These are phyloP conservation scores for Megaustenia siamemsis DNA, from an alignment of 2,888 invertebrate genomes.

Conservation along the genomic window DNA sequence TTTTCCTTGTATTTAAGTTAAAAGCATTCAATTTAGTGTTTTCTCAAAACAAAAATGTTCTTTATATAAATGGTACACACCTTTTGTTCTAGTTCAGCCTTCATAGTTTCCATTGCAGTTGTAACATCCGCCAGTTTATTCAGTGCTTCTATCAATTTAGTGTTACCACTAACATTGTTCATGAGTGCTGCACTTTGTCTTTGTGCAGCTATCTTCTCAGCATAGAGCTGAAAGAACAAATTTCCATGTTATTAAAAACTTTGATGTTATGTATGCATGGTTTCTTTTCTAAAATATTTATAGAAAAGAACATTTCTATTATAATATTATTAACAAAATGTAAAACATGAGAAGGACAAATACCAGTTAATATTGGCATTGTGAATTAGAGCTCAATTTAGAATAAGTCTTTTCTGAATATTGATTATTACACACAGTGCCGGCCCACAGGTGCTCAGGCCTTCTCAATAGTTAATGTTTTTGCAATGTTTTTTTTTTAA, in stretches of 20 bases:
- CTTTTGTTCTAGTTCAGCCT: slow-evolving; percentile 62
- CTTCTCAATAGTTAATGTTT: no score
- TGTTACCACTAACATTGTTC: slow-evolving; percentile 65
- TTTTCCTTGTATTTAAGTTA: no score
- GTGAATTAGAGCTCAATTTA: no score
- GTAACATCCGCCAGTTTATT: slow-evolving; percentile 69
- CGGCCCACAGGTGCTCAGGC: no score
- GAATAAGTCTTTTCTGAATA: no score
- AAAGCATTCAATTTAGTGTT: no score
- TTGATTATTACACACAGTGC: no score
- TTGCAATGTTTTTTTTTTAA: no score
- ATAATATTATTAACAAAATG: background rate
- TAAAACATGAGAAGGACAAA: background rate
- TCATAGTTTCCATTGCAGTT: slow-evolving; percentile 63
- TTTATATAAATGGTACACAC: slow-evolving; percentile 58
- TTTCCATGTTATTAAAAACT: background rate
- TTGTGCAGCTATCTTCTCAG: slow-evolving; percentile 69
- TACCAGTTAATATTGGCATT: no score
- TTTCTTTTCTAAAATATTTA: background rate
- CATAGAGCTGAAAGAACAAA: slow-evolving; percentile 64
- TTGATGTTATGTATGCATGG: background rate
- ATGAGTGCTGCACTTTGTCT: slow-evolving; percentile 72
- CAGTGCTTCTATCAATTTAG: slow-evolving; percentile 70
- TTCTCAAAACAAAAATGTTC: no score
- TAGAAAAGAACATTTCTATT: background rate